Evolutionary conservation across 2,113 vertebrate species (phyloP).

Genomic region (Camelus dromedarius): DNA sequence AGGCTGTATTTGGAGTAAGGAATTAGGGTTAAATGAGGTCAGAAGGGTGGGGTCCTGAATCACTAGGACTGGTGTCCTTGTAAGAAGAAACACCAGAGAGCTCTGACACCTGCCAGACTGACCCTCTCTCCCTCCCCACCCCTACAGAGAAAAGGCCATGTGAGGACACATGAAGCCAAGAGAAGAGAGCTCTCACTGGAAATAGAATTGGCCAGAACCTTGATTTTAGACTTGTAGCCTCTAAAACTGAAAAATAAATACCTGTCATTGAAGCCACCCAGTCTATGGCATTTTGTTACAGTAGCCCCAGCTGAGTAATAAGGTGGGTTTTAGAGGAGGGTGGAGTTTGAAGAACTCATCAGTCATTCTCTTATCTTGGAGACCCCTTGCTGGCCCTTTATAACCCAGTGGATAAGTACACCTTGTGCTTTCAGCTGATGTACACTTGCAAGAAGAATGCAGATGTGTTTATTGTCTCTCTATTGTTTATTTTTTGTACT

Average conservation of each 20-base stretch:
- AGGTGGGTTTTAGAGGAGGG: background rate
- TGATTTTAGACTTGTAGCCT: background rate
- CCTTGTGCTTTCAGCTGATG: background rate
- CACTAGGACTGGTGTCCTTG: background rate
- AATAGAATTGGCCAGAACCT: background rate
- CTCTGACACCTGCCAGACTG: background rate
- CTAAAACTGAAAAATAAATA: background rate
- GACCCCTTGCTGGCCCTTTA: accelerated
- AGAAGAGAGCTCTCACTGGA: background rate
- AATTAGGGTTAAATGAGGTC: background rate
- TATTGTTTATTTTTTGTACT: background rate
- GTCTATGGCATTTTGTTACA: background rate
- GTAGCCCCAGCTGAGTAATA: background rate
- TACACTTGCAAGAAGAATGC: background rate
- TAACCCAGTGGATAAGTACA: background rate
- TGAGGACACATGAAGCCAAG: background rate
- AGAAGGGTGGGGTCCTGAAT: background rate
- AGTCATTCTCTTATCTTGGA: background rate
- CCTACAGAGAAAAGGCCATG: background rate
- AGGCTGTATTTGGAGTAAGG: background rate
- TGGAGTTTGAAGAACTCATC: background rate
- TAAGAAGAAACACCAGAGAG: background rate
- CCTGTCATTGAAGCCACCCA: background rate
- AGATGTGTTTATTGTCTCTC: no score
- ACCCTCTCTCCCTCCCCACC: background rate